Conservation (phyloP, 2,797 vertebrate genomes). For the Sciurus vulgaris region DNA sequence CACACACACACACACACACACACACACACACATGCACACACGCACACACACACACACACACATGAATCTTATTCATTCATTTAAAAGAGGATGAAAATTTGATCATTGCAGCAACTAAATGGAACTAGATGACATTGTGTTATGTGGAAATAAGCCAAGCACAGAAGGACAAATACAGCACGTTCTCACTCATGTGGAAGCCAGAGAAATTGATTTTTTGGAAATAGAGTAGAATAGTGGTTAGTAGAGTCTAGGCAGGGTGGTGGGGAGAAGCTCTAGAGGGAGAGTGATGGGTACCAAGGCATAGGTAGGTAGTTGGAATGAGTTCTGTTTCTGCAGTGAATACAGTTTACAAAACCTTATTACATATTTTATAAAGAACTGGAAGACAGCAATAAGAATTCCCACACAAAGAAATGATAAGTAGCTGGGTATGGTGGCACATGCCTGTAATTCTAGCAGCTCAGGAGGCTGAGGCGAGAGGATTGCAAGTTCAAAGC, state of each 20-base stretch:
- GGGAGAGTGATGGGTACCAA: background rate
- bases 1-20: too few species aligned
- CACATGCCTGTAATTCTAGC: too few species aligned
- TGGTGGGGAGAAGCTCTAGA: background rate
- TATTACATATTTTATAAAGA: background rate
- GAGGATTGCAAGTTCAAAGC: too few species aligned
- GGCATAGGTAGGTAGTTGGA: background rate
- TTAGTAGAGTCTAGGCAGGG: background rate
- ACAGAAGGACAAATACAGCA: background rate
- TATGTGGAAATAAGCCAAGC: background rate
- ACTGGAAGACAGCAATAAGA: background rate
- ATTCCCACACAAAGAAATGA: background rate
- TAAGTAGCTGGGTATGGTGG: too few species aligned
- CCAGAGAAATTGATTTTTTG: background rate
- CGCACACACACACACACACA: background rate
- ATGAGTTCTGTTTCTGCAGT: background rate
- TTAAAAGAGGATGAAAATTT: background rate
- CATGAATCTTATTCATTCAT: background rate
- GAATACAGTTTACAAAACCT: background rate
- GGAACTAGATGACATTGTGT: background rate
- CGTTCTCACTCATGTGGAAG: background rate
- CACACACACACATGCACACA: too few species aligned
- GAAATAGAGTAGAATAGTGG: background rate
- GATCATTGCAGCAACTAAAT: background rate
- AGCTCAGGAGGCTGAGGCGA: too few species aligned